Percentiles rank a stretch among this genome's conserved stretches.
These are phyloP conservation scores for Tachyglossus aculeatus DNA, from an alignment of 2,797 vertebrate genomes.

Conservation along the genomic window DNA sequence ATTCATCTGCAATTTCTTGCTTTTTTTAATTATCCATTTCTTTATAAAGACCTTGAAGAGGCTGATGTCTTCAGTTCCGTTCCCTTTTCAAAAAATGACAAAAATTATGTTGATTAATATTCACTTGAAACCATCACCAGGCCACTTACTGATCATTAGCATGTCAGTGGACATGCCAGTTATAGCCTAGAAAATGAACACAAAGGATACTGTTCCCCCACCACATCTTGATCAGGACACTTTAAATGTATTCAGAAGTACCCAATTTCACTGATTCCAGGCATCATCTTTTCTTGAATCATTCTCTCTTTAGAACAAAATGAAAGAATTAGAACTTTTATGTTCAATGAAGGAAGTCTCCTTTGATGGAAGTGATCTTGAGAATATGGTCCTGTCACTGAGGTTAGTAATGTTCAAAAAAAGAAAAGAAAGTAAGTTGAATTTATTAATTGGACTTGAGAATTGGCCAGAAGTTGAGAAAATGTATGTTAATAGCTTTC, in stretches of 20 bases:
- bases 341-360: constrained; percentile 95
- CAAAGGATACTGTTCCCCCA: neutral
- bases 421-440: neutral
- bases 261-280: neutral
- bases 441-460: neutral
- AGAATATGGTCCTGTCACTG: constrained; percentile 91
- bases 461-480: neutral
- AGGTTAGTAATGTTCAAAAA: constrained; percentile 76
- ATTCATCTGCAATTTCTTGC: no score
- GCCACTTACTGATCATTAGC: constrained; percentile 20
- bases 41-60: constrained; percentile 1
- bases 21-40: neutral
- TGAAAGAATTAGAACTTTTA: constrained; percentile 95
- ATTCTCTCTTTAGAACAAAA: constrained; percentile 85
- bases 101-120: neutral
- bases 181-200: neutral
- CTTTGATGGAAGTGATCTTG: constrained; percentile 92
- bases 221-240: neutral
- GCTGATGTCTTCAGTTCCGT: constrained; percentile 9
- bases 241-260: neutral
- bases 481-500: neutral
- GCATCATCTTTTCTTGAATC: constrained; percentile 41
- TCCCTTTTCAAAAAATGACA: neutral
- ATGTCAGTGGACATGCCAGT: constrained; percentile 15
- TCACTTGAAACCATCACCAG: neutral